Percentiles rank a stretch among this genome's conserved stretches.
Evolutionary conservation across 2,888 invertebrate genomes (phyloP).

Genomic region (Spisula solida): DNA sequence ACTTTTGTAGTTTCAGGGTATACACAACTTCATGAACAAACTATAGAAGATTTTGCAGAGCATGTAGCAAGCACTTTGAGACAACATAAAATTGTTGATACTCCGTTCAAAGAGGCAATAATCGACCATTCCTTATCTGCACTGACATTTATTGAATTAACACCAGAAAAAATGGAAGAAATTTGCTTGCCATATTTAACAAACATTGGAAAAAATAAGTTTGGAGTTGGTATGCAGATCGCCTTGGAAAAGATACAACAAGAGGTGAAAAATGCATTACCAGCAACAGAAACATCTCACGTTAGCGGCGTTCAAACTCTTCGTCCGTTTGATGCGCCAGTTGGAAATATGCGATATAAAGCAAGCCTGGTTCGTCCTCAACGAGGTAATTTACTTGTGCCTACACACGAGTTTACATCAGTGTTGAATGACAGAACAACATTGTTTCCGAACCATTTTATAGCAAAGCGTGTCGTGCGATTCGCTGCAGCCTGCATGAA

Average conservation of each 20-base stretch:
- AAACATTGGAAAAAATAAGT: background rate
- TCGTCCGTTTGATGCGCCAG: conserved; percentile 44
- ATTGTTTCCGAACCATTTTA: background rate
- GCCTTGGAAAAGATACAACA: conserved; percentile 31
- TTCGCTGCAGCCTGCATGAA: conserved; percentile 51
- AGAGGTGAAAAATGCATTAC: background rate
- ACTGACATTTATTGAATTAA: conserved; percentile 34
- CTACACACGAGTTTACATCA: conserved; percentile 40
- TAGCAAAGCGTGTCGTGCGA: conserved; percentile 43
- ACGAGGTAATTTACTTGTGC: conserved; percentile 39
- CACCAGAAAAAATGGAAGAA: conserved; percentile 24
- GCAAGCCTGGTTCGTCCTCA: background rate
- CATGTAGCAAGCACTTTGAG: background rate
- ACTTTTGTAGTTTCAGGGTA: background rate
- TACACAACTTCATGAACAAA: background rate
- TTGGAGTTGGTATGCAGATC: conserved; percentile 35
- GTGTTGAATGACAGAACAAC: background rate
- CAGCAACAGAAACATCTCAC: background rate
- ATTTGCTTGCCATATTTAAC: conserved; percentile 34
- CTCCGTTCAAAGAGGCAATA: conserved; percentile 26
- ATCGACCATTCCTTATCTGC: conserved; percentile 34
- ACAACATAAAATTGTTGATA: conserved; percentile 26
- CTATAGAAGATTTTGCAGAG: conserved; percentile 39
- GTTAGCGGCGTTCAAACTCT: background rate
- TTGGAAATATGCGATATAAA: background rate